phyloP scores from a whole-genome alignment of 2,113 vertebrate genomes.

The Sinocyclocheilus rhinocerous region DNA sequence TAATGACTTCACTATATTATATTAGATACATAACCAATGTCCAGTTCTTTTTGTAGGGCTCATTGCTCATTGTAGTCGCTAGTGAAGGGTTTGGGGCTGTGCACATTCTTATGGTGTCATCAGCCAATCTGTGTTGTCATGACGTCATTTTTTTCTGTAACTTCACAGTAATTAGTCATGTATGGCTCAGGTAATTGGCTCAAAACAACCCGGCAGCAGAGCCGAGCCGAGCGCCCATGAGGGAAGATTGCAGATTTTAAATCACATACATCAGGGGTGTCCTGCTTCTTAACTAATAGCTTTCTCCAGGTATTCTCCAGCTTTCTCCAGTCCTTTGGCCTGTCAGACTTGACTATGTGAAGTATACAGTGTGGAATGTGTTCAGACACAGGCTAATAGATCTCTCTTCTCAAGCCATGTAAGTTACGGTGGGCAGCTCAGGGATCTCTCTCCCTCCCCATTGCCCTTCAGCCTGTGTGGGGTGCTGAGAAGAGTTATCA shows the following conservation, averaged over 20 bases:
- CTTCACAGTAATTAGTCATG: neutral
- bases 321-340: neutral
- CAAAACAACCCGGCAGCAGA: neutral
- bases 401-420: slow-evolving; percentile 10
- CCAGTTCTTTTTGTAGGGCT: neutral
- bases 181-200: neutral
- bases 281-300: neutral
- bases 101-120: neutral
- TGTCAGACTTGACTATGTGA: neutral
- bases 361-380: neutral
- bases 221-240: neutral
- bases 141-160: neutral
- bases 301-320: neutral
- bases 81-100: neutral
- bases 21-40: neutral
- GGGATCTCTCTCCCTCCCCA: neutral
- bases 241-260: neutral
- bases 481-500: slow-evolving; percentile 37
- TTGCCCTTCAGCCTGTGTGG: slow-evolving; percentile 31
- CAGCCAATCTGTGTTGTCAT: neutral
- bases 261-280: neutral
- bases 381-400: neutral
- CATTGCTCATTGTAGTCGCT: neutral
- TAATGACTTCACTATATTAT: slow-evolving; percentile 5
- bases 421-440: neutral